These are phyloP conservation scores for Cisticola juncidis DNA, from an alignment of 2,113 vertebrate genomes.

Conservation along the genomic window DNA sequence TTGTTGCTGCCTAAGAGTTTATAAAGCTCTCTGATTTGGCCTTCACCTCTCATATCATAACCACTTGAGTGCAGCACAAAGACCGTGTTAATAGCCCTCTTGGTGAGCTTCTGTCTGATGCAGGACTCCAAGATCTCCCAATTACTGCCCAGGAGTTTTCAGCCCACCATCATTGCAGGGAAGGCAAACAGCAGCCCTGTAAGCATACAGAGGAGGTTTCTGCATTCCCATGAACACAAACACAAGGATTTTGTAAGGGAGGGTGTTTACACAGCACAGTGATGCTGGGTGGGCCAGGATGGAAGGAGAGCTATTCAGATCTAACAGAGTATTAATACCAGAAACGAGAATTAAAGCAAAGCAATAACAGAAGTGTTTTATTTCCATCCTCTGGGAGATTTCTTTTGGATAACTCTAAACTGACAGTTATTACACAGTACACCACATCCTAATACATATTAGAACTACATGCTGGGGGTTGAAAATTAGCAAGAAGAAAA, in stretches of 20 bases:
- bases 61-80: background rate
- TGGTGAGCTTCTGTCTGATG: background rate
- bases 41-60: background rate
- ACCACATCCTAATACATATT: background rate
- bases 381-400: constrained; percentile 25
- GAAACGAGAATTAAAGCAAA: constrained; percentile 20
- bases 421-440: background rate
- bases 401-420: background rate
- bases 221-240: background rate
- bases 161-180: background rate
- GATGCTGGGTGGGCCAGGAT: background rate
- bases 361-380: constrained; percentile 20
- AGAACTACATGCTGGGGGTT: background rate
- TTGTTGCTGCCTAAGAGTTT: background rate
- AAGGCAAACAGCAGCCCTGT: background rate
- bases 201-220: background rate
- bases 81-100: background rate
- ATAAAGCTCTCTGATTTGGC: background rate
- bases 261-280: background rate
- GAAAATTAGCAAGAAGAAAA: constrained; percentile 30
- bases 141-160: background rate
- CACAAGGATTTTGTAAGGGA: background rate
- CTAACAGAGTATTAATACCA: constrained; percentile 1
- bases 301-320: background rate
- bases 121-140: background rate